Base-by-base conservation (phyloP, 1,140 invertebrate species). In the Idris sp. region DNA sequence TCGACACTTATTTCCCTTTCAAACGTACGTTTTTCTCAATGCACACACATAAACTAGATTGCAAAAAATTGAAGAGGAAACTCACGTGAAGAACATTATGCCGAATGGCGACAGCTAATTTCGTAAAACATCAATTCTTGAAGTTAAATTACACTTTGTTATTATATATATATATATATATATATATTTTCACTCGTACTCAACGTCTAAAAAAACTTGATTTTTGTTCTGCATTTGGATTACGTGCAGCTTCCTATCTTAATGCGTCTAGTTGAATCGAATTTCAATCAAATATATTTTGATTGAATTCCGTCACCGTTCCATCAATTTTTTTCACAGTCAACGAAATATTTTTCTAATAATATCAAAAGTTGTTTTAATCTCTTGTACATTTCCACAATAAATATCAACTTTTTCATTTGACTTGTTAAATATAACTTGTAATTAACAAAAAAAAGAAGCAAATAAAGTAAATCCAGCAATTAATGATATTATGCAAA, bases 41-140 rank as follows among this genome's bases (percentile, higher is more conserved):
- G 54, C 61, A 74, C 54, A 54, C 67, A 74, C 54, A 54, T 74
- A 74, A 74, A 67, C 54, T 56, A 61, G 62, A 61, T 74, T 67
- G 71, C 48, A 74, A 74, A 73, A 74, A 67, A 61, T 67, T 74
- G 71, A 74, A 61, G 71, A 74, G 71, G 71, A 74, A 74, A 62
- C 71, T 74, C 71, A 54, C 71, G 61, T 67, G 61, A 74, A 74
- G 71, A 74, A 67, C 67, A 74, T 74, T 74, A 74, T 67, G 71
- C 62, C 62, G 71, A 74, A 67, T 74, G 62, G 62, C 67, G 71
- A 74, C 71, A 74, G 71, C 54, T 74, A 67, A 74, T 74, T 74
- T 74, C 71, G 71, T 74, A 67, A 74, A 67, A 74, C 56, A 74
- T 74, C 71, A 62, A 74, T 74, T 56, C 71, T 74, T 67, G 36